Percentiles rank a stretch among this genome's conserved stretches.
Evolutionary conservation across 2,888 invertebrate species (phyloP).

Genomic region (Scaptomyza tumidula): DNA sequence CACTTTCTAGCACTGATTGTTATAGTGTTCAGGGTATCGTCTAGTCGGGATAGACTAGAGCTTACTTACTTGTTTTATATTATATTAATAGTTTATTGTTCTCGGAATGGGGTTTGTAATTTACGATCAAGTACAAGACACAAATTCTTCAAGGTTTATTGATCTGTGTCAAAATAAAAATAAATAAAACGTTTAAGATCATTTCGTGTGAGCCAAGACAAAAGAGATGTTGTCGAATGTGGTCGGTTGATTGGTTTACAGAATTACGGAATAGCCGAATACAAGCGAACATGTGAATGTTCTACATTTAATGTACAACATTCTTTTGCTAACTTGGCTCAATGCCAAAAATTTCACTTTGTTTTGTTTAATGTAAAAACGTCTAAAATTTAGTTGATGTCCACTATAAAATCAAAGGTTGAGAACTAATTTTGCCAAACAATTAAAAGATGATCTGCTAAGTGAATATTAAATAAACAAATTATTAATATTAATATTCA

Average conservation of each 20-base stretch:
- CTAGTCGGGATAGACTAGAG: too few species aligned
- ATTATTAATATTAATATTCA: too few species aligned
- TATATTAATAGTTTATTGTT: neutral
- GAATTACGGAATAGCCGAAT: constrained; percentile 43
- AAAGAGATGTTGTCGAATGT: constrained; percentile 15
- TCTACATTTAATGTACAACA: constrained; percentile 65
- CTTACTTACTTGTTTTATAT: too few species aligned
- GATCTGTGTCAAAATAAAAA: constrained; percentile 27
- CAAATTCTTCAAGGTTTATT: constrained; percentile 28
- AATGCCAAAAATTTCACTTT: constrained; percentile 71
- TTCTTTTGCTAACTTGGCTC: constrained; percentile 69
- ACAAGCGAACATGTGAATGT: constrained; percentile 34
- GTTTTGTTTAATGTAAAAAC: constrained; percentile 43
- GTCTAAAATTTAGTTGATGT: constrained; percentile 58
- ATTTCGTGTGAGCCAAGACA: constrained; percentile 12
- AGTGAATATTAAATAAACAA: too few species aligned
- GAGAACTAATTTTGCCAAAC: neutral
- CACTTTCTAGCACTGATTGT: too few species aligned
- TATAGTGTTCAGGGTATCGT: too few species aligned
- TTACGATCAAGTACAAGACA: neutral
- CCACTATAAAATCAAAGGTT: constrained; percentile 13
- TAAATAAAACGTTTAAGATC: constrained; percentile 15
- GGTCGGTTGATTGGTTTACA: constrained; percentile 53
- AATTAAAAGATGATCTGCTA: neutral
- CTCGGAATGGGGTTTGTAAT: neutral